Evolutionary conservation across 2,113 vertebrate genomes (phyloP).

Genomic region (Agelaius tricolor): DNA sequence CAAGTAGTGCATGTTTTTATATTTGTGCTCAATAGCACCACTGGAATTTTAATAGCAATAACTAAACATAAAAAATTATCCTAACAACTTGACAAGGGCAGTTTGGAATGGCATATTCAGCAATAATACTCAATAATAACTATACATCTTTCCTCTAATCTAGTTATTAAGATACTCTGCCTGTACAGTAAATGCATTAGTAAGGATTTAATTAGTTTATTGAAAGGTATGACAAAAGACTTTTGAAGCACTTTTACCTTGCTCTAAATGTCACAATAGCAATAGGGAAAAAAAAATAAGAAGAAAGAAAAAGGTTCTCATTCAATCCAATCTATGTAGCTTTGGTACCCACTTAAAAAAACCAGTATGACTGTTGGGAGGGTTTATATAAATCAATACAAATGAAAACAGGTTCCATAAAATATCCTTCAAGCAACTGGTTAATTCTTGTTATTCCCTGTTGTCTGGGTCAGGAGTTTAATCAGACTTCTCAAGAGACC

Average conservation of each 20-base stretch:
- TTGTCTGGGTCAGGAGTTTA: neutral
- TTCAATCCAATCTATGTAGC: neutral
- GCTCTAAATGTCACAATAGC: neutral
- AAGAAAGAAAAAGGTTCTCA: accelerated
- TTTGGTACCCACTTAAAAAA: neutral
- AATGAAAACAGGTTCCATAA: neutral
- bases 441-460: neutral
- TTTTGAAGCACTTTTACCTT: neutral
- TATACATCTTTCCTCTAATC: neutral
- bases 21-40: neutral
- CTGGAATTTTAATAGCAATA: neutral
- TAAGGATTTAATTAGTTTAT: neutral
- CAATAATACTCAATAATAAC: neutral
- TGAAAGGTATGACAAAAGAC: neutral
- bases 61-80: neutral
- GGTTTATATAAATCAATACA: neutral
- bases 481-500: neutral
- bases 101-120: neutral
- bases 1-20: neutral
- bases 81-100: neutral
- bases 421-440: neutral
- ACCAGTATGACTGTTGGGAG: neutral
- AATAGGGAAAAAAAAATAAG: neutral
- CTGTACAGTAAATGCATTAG: neutral
- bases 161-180: neutral